These are phyloP conservation scores for Clistopyga incitator DNA, from an alignment of 2,888 invertebrate species.

Conservation along the genomic window DNA sequence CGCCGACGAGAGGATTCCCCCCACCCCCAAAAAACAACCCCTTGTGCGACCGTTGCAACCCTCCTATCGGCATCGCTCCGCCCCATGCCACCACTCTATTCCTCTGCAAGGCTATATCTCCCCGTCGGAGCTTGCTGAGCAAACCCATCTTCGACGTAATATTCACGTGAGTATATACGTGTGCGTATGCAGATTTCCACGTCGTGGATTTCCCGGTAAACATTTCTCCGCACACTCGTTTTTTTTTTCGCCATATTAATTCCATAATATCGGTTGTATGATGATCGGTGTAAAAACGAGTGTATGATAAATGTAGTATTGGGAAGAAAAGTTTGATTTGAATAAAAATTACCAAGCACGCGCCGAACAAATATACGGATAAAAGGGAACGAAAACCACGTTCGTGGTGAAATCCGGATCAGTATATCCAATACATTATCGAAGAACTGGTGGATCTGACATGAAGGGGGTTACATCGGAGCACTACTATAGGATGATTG, in stretches of 20 bases:
- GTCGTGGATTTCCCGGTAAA: slow-evolving; percentile 53
- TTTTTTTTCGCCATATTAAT: slow-evolving; percentile 1
- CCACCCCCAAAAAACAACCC: slow-evolving; percentile 81
- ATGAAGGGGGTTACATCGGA: not conserved
- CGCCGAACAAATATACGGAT: not conserved
- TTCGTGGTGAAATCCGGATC: slow-evolving; percentile 22
- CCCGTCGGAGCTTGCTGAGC: slow-evolving; percentile 37
- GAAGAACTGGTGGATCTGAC: slow-evolving; percentile 14
- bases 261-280: not conserved
- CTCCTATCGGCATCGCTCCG: slow-evolving; percentile 82
- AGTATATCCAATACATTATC: slow-evolving; percentile 57
- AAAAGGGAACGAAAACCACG: not conserved
- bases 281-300: slow-evolving; percentile 21
- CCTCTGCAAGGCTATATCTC: slow-evolving; percentile 48
- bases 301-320: not conserved
- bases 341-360: not conserved
- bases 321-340: not conserved
- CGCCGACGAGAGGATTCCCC: slow-evolving; percentile 76
- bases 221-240: slow-evolving; percentile 29
- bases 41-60: slow-evolving; percentile 80
- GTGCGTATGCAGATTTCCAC: slow-evolving; percentile 43
- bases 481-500: not conserved
- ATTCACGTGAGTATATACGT: slow-evolving; percentile 51
- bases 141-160: slow-evolving; percentile 54
- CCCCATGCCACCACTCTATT: slow-evolving; percentile 78